Evolutionary conservation across 2,113 vertebrate genomes (phyloP).

Genomic region (Heliornis fulica): DNA sequence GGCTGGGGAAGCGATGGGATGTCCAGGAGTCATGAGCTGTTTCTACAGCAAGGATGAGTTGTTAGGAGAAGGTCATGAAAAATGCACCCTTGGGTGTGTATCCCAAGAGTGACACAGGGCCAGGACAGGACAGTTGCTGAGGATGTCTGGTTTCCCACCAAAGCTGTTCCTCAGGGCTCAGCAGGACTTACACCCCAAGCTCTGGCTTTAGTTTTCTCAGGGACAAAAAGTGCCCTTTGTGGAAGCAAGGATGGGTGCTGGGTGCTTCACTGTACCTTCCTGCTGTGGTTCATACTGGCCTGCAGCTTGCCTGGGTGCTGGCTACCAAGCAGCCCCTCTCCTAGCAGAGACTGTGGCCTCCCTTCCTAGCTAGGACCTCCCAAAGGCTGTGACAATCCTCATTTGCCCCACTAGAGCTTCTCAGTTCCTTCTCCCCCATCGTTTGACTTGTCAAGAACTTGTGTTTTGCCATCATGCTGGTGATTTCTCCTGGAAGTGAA

Average conservation of each 20-base stretch:
- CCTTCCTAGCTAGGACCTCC: not conserved
- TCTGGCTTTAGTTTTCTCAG: not conserved
- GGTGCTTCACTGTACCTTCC: not conserved
- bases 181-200: not conserved
- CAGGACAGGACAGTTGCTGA: not conserved
- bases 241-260: not conserved
- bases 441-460: not conserved
- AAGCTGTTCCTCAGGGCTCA: not conserved
- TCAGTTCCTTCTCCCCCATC: not conserved
- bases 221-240: not conserved
- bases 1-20: not conserved
- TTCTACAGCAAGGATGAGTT: not conserved
- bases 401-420: not conserved
- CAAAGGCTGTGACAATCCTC: not conserved
- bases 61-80: not conserved
- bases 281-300: not conserved
- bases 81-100: not conserved
- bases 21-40: not conserved
- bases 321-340: not conserved
- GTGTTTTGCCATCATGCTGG: not conserved
- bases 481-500: not conserved
- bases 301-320: not conserved
- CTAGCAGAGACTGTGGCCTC: not conserved
- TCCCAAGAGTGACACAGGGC: fast-evolving
- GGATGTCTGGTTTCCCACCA: not conserved